phyloP scores from a whole-genome alignment of 2,797 vertebrate species.

The Lepus oiostolus region DNA sequence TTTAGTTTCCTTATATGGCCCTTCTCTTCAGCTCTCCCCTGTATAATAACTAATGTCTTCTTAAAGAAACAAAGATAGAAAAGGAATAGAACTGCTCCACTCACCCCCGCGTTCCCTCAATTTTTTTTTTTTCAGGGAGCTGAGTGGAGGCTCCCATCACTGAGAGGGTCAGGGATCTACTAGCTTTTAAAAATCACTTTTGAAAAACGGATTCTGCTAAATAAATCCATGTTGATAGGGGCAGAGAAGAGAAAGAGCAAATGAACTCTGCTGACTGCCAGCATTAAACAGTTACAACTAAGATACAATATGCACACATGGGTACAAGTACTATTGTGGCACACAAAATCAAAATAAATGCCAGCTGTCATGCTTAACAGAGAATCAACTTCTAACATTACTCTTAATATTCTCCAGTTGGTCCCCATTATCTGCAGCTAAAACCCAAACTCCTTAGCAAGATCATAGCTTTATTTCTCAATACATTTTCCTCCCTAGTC shows the following conservation, averaged over 20 bases:
- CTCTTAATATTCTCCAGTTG: slow-evolving; percentile 7
- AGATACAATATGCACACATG: not conserved
- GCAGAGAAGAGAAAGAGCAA: not conserved
- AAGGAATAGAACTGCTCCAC: slow-evolving; percentile 74
- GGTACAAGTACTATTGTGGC: not conserved
- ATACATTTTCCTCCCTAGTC: not conserved
- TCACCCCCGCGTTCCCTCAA: not conserved
- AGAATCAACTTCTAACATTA: slow-evolving; percentile 42
- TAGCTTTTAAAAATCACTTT: slow-evolving; percentile 60
- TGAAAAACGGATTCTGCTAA: slow-evolving; percentile 49
- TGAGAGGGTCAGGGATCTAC: not conserved
- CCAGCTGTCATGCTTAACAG: not conserved
- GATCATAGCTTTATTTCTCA: slow-evolving; percentile 44
- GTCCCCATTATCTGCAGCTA: not conserved
- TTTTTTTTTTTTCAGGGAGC: not conserved
- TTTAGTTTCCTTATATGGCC: slow-evolving; percentile 88
- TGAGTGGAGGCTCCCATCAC: not conserved
- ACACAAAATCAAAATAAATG: not conserved
- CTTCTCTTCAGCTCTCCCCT: slow-evolving; percentile 78
- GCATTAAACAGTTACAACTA: slow-evolving; percentile 34
- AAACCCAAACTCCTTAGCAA: slow-evolving; percentile 50
- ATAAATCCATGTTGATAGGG: not conserved
- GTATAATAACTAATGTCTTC: slow-evolving; percentile 62
- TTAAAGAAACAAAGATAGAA: slow-evolving; percentile 76
- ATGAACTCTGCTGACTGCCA: not conserved